A percentile compares a stretch with the other conserved stretches of the same genome.
Conservation (phyloP, 53 echinoderm and acorn worm genomes). For the Temnopleurus reevesii region DNA sequence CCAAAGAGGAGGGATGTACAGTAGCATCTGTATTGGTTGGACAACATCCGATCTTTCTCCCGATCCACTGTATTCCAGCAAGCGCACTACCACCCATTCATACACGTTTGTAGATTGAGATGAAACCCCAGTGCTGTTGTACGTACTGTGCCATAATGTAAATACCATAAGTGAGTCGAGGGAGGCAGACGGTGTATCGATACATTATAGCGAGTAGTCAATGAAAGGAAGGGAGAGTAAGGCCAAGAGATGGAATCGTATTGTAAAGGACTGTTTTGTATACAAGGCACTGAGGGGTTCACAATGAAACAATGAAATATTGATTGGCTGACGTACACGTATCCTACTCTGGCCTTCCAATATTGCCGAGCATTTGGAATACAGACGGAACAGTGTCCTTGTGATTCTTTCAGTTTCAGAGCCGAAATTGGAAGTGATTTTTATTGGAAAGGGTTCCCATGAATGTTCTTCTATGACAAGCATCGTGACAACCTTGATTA, state of each 20-base stretch:
- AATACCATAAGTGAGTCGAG: constrained; percentile 23
- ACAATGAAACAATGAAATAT: constrained; percentile 49
- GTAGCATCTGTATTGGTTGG: constrained; percentile 34
- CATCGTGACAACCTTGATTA: neutral
- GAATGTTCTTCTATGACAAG: constrained; percentile 16
- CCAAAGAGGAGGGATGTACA: neutral
- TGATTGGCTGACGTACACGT: constrained; percentile 5
- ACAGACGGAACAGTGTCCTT: constrained; percentile 11
- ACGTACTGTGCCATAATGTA: constrained; percentile 27
- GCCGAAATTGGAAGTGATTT: constrained; percentile 17
- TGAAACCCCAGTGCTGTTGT: neutral
- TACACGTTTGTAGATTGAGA: constrained; percentile 11
- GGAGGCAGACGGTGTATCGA: constrained; percentile 13
- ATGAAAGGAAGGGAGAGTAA: constrained; percentile 20
- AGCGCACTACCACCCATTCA: constrained; percentile 13
- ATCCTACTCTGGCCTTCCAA: neutral
- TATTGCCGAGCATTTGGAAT: constrained; percentile 12
- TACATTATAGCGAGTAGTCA: constrained; percentile 27
- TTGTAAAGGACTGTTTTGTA: constrained; percentile 42
- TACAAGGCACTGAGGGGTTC: constrained; percentile 15
- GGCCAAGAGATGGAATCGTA: neutral
- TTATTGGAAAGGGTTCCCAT: constrained; percentile 31
- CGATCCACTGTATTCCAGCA: constrained; percentile 1
- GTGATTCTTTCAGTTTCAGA: neutral
- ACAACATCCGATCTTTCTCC: constrained; percentile 11